Evolutionary conservation across 2,888 invertebrate genomes (phyloP).

Genomic region (Drosophila macrothrix): DNA sequence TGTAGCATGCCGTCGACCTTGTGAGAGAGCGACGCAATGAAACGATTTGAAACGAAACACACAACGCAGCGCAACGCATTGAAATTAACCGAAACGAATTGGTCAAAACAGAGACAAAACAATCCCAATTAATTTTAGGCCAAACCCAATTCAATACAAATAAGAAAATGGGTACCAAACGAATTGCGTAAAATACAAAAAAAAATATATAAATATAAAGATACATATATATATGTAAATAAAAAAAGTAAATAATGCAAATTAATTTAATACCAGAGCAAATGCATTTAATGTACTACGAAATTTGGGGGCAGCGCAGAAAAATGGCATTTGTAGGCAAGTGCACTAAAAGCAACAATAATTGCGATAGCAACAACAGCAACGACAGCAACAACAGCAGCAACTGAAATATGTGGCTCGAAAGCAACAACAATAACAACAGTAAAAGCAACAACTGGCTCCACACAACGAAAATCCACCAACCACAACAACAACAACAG

Average conservation of each 20-base stretch:
- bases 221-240: background rate
- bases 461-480: conserved; percentile 17
- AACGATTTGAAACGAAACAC: conserved; percentile 35
- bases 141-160: conserved; percentile 2
- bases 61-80: conserved; percentile 17
- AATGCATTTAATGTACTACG: conserved; percentile 11
- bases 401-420: conserved; percentile 25
- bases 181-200: background rate
- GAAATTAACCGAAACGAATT: conserved; percentile 28
- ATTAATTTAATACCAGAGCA: background rate
- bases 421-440: conserved; percentile 6
- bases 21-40: conserved; percentile 39
- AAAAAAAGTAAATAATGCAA: background rate
- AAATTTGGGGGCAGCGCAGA: conserved; percentile 16
- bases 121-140: conserved; percentile 21
- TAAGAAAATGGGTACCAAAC: background rate
- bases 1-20: conserved; percentile 53
- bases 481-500: conserved; percentile 23
- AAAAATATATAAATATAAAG: background rate
- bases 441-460: conserved; percentile 21
- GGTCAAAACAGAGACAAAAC: conserved; percentile 27
- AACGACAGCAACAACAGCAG: conserved; percentile 8
- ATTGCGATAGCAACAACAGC: background rate
- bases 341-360: background rate
- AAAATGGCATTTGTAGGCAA: conserved; percentile 38